A percentile compares a stretch with the other conserved stretches of the same genome.
Evolutionary conservation across 2,113 vertebrate species (phyloP).

Genomic region (Tichodroma muraria): DNA sequence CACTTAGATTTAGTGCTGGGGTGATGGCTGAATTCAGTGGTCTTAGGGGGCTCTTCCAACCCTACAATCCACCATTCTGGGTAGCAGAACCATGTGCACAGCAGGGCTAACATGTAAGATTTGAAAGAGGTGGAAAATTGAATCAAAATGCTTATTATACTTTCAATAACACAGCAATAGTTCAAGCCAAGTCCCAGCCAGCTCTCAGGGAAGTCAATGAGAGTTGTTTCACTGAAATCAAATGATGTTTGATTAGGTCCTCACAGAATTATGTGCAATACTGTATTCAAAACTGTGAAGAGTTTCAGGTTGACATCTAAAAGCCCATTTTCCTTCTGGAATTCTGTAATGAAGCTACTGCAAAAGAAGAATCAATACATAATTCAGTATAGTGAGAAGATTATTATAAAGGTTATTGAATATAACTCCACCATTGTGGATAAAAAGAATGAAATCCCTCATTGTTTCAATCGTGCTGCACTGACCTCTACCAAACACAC

Average conservation of each 20-base stretch:
- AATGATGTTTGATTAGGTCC: background rate
- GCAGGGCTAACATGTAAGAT: background rate
- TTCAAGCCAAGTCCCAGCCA: background rate
- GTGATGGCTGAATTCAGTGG: rapidly evolving
- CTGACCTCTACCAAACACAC: background rate
- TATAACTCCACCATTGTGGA: background rate
- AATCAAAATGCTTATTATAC: background rate
- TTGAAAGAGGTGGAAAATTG: background rate
- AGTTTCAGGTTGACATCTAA: background rate
- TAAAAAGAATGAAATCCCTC: background rate
- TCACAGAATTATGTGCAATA: background rate
- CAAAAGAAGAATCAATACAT: background rate
- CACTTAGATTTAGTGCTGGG: background rate
- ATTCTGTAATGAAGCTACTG: background rate
- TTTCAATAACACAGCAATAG: background rate
- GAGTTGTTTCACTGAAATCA: constrained; percentile 15
- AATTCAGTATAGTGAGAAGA: background rate
- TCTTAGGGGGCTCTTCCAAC: background rate
- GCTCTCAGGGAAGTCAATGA: background rate
- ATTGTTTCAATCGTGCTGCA: background rate
- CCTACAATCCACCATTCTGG: background rate
- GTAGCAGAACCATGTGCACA: background rate
- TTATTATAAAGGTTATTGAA: background rate
- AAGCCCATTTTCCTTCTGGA: constrained; percentile 27
- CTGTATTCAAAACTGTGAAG: background rate